These are phyloP conservation scores for Sterna hirundo DNA, from an alignment of 2,113 vertebrate genomes.

Conservation along the genomic window DNA sequence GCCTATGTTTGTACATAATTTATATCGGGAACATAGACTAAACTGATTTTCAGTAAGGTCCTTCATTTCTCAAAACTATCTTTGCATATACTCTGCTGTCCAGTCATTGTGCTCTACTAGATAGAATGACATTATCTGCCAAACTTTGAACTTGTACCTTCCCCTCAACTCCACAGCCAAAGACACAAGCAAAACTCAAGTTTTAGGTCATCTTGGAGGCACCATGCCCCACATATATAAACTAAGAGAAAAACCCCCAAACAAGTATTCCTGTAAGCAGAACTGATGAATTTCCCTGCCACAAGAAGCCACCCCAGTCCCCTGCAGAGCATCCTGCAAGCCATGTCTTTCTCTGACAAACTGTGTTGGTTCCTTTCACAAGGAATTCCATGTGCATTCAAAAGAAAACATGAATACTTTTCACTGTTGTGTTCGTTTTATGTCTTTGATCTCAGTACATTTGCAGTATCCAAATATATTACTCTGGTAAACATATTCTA, in stretches of 20 bases:
- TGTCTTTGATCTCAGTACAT: neutral
- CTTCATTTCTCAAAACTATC: neutral
- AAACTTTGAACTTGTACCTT: neutral
- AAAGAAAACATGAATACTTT: neutral
- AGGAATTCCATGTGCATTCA: neutral
- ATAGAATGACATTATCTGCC: neutral
- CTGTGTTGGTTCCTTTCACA: neutral
- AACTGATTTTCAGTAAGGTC: neutral
- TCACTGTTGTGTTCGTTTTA: neutral
- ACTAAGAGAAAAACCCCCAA: neutral
- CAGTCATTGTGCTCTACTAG: neutral
- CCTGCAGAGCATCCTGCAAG: neutral
- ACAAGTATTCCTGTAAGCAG: neutral
- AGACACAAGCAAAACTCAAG: neutral
- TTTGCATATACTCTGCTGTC: neutral
- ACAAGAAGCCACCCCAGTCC: accelerated
- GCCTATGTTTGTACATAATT: neutral
- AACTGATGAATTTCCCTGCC: neutral
- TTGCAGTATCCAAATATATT: neutral
- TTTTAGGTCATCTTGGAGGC: neutral
- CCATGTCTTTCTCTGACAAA: neutral
- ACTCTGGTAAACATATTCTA: neutral
- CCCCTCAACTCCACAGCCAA: neutral
- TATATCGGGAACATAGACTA: neutral
- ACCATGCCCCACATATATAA: accelerated